A percentile compares a stretch with the other conserved stretches of the same genome.
Evolutionary conservation across 2,797 vertebrate species (phyloP).

Genomic region (Enteromius thamalakanensis): DNA sequence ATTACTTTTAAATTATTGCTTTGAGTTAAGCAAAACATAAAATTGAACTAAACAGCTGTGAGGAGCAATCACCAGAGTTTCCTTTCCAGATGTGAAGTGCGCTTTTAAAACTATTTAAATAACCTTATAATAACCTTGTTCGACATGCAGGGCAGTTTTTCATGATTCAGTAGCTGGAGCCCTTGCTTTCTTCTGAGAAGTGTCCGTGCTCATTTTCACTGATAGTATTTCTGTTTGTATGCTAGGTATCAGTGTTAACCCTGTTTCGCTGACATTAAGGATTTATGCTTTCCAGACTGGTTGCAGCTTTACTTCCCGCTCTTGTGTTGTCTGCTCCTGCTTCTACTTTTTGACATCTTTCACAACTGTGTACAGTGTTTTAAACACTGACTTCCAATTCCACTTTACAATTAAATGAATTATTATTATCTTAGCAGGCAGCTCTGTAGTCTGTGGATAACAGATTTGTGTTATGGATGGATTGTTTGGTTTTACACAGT

Average conservation of each 20-base stretch:
- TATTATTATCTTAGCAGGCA: not conserved
- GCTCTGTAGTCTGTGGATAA: not conserved
- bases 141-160: not conserved
- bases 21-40: slow-evolving; percentile 40
- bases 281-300: not conserved
- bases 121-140: not conserved
- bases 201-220: slow-evolving; percentile 20
- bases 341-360: not conserved
- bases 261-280: slow-evolving; percentile 21
- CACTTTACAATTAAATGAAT: slow-evolving; percentile 14
- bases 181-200: slow-evolving; percentile 5
- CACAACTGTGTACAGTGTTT: slow-evolving; percentile 13
- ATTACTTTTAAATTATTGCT: not conserved
- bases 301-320: not conserved
- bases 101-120: slow-evolving; percentile 4
- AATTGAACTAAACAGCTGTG: slow-evolving; percentile 26
- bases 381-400: slow-evolving; percentile 32
- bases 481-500: slow-evolving; percentile 1
- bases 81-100: not conserved
- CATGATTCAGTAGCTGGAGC: not conserved
- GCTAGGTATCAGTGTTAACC: slow-evolving; percentile 23
- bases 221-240: slow-evolving; percentile 29
- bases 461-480: slow-evolving; percentile 11
- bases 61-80: not conserved
- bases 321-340: not conserved